Evolutionary conservation across 2,797 vertebrate species (phyloP), one percentile per base, ranked within the genome.

Genomic region (Xiphorhynchus erythropygius): DNA sequence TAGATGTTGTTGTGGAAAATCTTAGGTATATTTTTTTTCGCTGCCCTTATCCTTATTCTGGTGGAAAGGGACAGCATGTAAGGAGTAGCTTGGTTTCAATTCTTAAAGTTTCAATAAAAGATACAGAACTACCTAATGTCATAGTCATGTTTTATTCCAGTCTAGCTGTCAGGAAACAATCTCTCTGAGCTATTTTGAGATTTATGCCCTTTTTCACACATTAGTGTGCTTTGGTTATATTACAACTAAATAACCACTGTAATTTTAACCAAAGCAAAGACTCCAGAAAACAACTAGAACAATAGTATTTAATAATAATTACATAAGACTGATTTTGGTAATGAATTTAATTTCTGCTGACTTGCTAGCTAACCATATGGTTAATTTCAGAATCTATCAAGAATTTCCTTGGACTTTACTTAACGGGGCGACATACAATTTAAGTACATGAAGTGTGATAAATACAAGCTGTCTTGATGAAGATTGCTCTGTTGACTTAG

Each of bases 381-480:
- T 82, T 95, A 69, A 82, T 74, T 92, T 97, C 80, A 93, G 35
- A 95, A 93, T 96, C 87, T 93, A 84, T 96, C 86, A 95, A 93
- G 56, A 88, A 87, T 93, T 79, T 89, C 62, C 63, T 89, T 75
- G 84, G 85, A 87, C 90, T 96, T 94, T 37, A 88, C 73, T 96
- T 96, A 93, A 74, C 89, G 92, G 79, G 42, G 37, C 91, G 73
- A 91, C 83, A 74, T 81, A 71, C 5, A 19, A 94, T 94, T 96
- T 92, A 79, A 95, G 82, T 77, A 93, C 87, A 60, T 56, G 87
- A 94, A 94, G 64, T 87, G 92, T 94, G 90, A 87, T 94, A 97
- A 96, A 96, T 94, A 96, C 95, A 95, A 92, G 89, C 92, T 97
- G 96, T 93, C 87, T 80, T 91, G 78, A 74, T 80, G 53, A 81